Conservation (phyloP, 2,888 invertebrate genomes). For the Lathronympha strigana region DNA sequence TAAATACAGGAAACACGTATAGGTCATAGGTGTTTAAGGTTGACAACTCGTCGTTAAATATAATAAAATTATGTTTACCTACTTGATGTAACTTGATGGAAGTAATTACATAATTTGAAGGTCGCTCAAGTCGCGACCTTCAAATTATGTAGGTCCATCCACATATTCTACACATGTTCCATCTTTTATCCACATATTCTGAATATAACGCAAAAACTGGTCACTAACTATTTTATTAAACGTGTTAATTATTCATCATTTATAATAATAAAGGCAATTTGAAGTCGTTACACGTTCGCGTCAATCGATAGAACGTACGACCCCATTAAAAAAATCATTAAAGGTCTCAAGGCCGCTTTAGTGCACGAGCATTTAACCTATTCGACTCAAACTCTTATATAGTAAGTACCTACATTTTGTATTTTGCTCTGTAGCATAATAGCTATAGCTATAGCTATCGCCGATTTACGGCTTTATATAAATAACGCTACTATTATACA, state of each 20-base stretch:
- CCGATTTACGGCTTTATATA: too few species aligned
- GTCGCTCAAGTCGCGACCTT: too few species aligned
- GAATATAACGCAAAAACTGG: constrained; percentile 26
- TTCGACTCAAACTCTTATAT: neutral
- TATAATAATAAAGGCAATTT: neutral
- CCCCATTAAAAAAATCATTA: constrained; percentile 5
- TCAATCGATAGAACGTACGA: neutral
- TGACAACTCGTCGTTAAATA: constrained; percentile 13
- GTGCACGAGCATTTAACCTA: neutral
- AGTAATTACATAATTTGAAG: too few species aligned
- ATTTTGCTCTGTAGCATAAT: too few species aligned
- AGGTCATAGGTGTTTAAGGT: constrained; percentile 12
- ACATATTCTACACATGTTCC: constrained; percentile 7
- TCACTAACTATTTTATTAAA: neutral
- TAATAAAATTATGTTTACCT: constrained; percentile 3
- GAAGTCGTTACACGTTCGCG: neutral
- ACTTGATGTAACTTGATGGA: too few species aligned
- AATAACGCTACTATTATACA: too few species aligned
- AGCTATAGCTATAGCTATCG: too few species aligned
- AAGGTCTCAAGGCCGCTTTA: neutral
- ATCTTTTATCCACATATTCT: constrained; percentile 15
- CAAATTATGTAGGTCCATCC: constrained; percentile 1
- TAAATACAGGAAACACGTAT: constrained; percentile 20
- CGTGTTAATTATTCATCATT: neutral
- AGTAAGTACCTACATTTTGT: too few species aligned